Percentiles rank a stretch among this genome's conserved stretches.
These are phyloP conservation scores for Metridium senile DNA, from an alignment of 92 coral and sea anemone species.

Conservation along the genomic window DNA sequence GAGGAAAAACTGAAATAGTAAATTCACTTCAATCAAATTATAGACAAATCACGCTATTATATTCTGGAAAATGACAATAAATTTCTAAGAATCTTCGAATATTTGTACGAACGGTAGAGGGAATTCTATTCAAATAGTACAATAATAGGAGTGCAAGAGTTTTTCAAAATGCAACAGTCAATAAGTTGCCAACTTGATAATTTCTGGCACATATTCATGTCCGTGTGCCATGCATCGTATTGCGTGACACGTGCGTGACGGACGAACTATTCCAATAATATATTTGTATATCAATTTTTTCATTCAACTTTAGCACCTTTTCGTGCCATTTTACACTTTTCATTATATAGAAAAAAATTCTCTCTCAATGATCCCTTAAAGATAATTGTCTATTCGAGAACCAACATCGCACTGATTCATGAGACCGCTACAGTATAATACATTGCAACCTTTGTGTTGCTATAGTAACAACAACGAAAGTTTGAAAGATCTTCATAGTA, in stretches of 20 bases:
- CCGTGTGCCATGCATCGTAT: slow-evolving; percentile 19
- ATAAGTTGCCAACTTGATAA: slow-evolving; percentile 3
- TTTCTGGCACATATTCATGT: slow-evolving; percentile 15
- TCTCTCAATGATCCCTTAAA: neutral
- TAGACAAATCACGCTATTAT: neutral
- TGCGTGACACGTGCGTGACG: slow-evolving; percentile 36
- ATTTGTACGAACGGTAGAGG: slow-evolving; percentile 16
- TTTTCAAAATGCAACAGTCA: slow-evolving; percentile 3
- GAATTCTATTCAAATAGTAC: slow-evolving; percentile 6
- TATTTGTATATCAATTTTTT: slow-evolving; percentile 37
- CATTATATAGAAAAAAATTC: slow-evolving; percentile 4
- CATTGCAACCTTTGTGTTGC: neutral
- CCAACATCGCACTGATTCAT: neutral
- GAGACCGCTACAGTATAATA: neutral
- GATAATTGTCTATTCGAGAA: slow-evolving; percentile 1
- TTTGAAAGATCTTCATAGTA: too few relatives aligned
- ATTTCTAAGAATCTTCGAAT: slow-evolving; percentile 10
- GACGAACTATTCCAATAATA: slow-evolving; percentile 21
- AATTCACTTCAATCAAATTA: neutral
- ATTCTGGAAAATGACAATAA: slow-evolving; percentile 7
- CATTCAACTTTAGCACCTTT: slow-evolving; percentile 30
- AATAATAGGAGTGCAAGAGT: slow-evolving; percentile 14
- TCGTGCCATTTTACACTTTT: slow-evolving; percentile 30
- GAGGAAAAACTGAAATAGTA: neutral
- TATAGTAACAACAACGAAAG: neutral